phyloP scores from a whole-genome alignment of 2,113 vertebrate species.

The Rhabdomys dilectus region DNA sequence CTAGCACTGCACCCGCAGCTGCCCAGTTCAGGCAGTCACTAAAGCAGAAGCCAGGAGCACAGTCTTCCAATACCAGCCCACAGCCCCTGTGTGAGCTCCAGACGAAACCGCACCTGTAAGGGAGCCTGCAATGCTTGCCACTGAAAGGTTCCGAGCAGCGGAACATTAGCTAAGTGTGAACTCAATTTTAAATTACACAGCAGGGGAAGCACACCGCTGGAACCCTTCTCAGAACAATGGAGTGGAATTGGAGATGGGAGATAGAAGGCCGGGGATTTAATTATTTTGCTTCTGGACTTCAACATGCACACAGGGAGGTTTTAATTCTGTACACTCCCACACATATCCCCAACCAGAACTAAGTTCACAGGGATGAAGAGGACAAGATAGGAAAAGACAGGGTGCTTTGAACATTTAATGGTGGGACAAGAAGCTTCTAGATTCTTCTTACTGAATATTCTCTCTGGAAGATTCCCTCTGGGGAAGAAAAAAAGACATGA shows the following conservation, averaged over 20 bases:
- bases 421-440: not conserved
- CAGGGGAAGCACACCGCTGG: not conserved
- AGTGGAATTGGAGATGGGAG: constrained; percentile 70
- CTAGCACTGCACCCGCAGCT: constrained; percentile 10
- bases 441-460: not conserved
- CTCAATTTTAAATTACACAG: constrained; percentile 71
- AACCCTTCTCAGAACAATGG: constrained; percentile 67
- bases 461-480: not conserved
- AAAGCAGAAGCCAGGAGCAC: not conserved
- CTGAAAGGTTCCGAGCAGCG: constrained; percentile 66
- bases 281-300: constrained; percentile 65
- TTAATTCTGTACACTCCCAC: constrained; percentile 38
- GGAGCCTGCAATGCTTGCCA: constrained; percentile 5
- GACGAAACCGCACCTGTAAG: constrained; percentile 65
- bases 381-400: not conserved
- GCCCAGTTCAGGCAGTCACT: constrained; percentile 54
- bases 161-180: constrained; percentile 75
- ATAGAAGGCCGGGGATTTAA: constrained; percentile 62
- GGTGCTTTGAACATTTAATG: not conserved
- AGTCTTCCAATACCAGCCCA: not conserved
- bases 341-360: not conserved
- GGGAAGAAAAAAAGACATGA: no score
- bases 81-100: constrained; percentile 27
- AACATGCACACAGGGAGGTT: constrained; percentile 44
- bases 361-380: constrained; percentile 57